Base-by-base conservation (phyloP, 2,113 vertebrate genomes). In the Eira barbara region DNA sequence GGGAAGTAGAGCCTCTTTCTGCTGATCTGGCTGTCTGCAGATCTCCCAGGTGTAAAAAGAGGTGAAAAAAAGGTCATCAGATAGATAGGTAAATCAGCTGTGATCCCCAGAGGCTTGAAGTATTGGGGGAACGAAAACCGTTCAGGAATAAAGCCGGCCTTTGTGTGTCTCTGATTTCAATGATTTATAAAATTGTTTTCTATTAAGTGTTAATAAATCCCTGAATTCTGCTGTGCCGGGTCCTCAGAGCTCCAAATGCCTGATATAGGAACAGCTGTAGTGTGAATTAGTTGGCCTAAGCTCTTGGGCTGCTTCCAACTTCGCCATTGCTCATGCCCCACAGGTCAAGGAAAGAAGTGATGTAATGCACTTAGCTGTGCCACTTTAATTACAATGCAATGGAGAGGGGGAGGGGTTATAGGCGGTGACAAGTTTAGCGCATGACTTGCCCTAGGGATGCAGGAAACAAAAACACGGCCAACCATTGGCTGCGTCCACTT, bases 331-430 rank as follows among this genome's bases (percentile, higher is more conserved):
- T 95, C 94, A 0, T 8, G 87, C 94, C 95, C 94, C 45, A 6
- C 94, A 92, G 96, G 98, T 97, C 96, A 95, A 93, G 79, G 74
- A 86, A 95, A 98, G 96, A 87, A 96, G 89, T 98, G 98, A 98
- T 80, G 98, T 98, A 97, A 98, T 98, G 97, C 97, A 86, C 96
- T 95, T 65, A 91, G 98, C 96, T 25, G 25, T 93, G 98, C 86
- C 86, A 55, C 94, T 97, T 96, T 97, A 97, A 98, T 95, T 97
- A 97, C 96, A 79, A 89, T 59, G 93, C 96, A 76, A 86, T 15
- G 96, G 95, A 63, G 91, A 88, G 67, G 92, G 91, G 97, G 97
- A 76, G 96, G 97, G 89, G 89, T 67, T 79, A 73, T 80, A 21
- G 94, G 93, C 89, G 29, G 61, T 20, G 97, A 67, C 97, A 93